phyloP scores from a whole-genome alignment of 2,797 vertebrate genomes.

The Chaetophractus vellerosus region DNA sequence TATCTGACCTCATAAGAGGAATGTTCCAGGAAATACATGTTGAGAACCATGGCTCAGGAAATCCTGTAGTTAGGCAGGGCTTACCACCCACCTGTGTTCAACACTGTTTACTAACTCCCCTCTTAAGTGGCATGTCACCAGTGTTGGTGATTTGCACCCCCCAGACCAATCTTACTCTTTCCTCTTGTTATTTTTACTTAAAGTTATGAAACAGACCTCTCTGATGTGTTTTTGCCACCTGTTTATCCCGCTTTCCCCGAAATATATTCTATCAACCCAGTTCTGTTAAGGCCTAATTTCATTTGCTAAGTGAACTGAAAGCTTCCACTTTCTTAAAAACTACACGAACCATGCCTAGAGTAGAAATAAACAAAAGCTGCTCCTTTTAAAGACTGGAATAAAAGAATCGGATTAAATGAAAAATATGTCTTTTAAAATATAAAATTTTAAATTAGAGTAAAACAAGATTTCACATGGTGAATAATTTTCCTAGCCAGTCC shows the following conservation, averaged over 20 bases:
- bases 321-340: not conserved
- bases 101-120: not conserved
- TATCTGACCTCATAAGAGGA: not conserved
- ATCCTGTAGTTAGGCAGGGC: too few relatives aligned
- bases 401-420: not conserved
- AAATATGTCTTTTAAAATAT: not conserved
- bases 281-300: slow-evolving; percentile 53
- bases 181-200: not conserved
- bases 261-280: not conserved
- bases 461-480: slow-evolving; percentile 20
- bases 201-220: not conserved
- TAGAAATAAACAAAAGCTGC: not conserved
- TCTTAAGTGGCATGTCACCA: not conserved
- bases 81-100: not conserved
- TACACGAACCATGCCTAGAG: not conserved
- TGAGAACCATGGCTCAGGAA: not conserved
- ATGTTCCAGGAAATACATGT: not conserved
- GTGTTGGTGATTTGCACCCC: not conserved
- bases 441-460: slow-evolving; percentile 37
- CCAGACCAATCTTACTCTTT: too few relatives aligned
- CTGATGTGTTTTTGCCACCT: not conserved
- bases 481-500: not conserved
- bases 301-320: not conserved
- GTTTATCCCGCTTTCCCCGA: not conserved
- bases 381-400: not conserved